Conservation (phyloP, 2,113 vertebrate genomes). For the Sisor rabdophorus region DNA sequence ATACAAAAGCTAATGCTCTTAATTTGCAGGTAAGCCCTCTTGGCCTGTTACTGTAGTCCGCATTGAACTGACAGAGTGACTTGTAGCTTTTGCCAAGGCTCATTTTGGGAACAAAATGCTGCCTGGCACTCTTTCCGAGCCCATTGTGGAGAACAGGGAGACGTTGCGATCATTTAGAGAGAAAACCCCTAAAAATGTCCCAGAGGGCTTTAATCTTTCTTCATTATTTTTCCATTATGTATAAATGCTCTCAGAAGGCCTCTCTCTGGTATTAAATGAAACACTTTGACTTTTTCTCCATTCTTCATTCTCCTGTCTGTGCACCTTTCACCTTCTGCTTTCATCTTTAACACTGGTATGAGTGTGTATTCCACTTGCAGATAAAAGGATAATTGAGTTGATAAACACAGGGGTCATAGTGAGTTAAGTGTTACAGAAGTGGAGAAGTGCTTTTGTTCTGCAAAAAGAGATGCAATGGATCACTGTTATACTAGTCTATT, state of each 20-base stretch:
- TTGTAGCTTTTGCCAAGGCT: slow-evolving; percentile 62
- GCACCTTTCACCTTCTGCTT: slow-evolving; percentile 68
- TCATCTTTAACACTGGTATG: slow-evolving; percentile 70
- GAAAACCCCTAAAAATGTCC: slow-evolving; percentile 65
- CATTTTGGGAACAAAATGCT: slow-evolving; percentile 69
- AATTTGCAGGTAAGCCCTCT: slow-evolving; percentile 59
- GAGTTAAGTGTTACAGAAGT: slow-evolving; percentile 63
- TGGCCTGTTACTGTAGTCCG: slow-evolving; percentile 55
- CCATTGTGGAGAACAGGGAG: slow-evolving; percentile 67
- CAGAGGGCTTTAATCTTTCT: slow-evolving; percentile 80
- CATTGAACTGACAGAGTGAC: slow-evolving; percentile 63
- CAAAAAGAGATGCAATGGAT: slow-evolving; percentile 54
- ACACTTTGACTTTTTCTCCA: slow-evolving; percentile 66
- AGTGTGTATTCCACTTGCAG: slow-evolving; percentile 62
- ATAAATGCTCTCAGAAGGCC: slow-evolving; percentile 74
- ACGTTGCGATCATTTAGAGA: slow-evolving; percentile 71
- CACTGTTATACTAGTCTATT: slow-evolving; percentile 26
- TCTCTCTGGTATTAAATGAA: slow-evolving; percentile 69
- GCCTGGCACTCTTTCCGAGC: slow-evolving; percentile 64
- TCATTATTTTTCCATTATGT: slow-evolving; percentile 80
- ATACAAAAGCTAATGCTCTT: slow-evolving; percentile 60
- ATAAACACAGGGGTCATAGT: slow-evolving; percentile 68
- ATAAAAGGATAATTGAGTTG: slow-evolving; percentile 74
- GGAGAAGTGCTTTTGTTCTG: slow-evolving; percentile 58
- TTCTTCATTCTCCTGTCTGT: slow-evolving; percentile 54